Evolutionary conservation across 1,140 invertebrate genomes (phyloP), one percentile per base, ranked within the genome.

Genomic region (Pseudomyrmex pallidus): DNA sequence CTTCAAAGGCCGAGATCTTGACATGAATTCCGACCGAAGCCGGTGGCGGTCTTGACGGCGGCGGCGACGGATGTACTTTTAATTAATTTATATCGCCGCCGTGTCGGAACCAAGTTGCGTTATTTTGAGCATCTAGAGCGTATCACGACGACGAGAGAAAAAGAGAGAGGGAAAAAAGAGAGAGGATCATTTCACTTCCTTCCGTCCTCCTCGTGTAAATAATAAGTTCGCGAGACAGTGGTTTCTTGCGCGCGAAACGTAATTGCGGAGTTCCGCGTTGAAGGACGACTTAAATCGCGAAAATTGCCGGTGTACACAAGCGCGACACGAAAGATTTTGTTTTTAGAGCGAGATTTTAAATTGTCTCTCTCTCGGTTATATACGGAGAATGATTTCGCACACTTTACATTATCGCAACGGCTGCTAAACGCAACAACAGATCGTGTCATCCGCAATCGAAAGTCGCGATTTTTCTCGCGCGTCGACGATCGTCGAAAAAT

Each of bases 201-300:
- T 59, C 15, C 12, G 20, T 59, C 54, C 66, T 80, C 44, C 66
- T 80, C 44, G 54, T 50, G 66, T 35, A 80, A 80, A 80, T 80
- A 80, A 20, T 68, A 17, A 72, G n/a, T 46, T 59, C 20, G 44
- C 17, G 50, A 68, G 17, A 78, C 64, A n/a, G 74, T 46, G 2
- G 52, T 70, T 70, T 72, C 46, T 70, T 80, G 46, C 35, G 22
- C 44, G 12, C 22, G 8, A 70, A 70, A 13, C 15, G 44, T 59
- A 72, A 78, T 78, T 78, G 54, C 52, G 0, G 25, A 67, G 44
- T 74, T 54, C 54, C n/a, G 13, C 25, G 22, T 12, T 52, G 3
- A 59, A 50, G 20, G n/a, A 22, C 20, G 54, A 57, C 17, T 48
- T 48, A 57, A 78, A 70, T 25, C 8, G n/a, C 20, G 20, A 61